Evolutionary conservation across 2,888 invertebrate species (phyloP).

Genomic region (Ypsolopha sequella): DNA sequence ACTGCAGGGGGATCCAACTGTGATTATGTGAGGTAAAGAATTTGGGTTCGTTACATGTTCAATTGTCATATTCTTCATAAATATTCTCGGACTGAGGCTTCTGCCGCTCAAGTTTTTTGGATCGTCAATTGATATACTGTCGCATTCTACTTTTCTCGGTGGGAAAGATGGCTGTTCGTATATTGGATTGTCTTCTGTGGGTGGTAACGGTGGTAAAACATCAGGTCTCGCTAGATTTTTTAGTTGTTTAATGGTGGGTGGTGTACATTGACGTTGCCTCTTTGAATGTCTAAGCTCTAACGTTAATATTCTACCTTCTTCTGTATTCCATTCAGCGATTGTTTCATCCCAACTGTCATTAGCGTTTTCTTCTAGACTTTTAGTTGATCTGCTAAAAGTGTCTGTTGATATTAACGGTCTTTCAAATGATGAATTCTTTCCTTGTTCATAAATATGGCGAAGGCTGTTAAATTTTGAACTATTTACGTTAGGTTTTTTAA

Average conservation of each 20-base stretch:
- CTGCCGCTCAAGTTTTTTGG: slow-evolving; percentile 79
- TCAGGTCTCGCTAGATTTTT: slow-evolving; percentile 73
- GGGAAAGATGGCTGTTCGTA: slow-evolving; percentile 73
- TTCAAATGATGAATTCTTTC: slow-evolving; percentile 52
- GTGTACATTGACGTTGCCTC: slow-evolving; percentile 75
- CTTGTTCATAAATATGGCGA: slow-evolving; percentile 80
- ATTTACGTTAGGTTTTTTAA: slow-evolving; percentile 65
- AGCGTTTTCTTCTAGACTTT: slow-evolving; percentile 31
- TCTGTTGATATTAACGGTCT: slow-evolving; percentile 41
- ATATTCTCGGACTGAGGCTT: slow-evolving; percentile 67
- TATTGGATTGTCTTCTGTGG: slow-evolving; percentile 61
- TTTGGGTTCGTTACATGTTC: slow-evolving; percentile 26
- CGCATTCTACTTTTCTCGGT: slow-evolving; percentile 59
- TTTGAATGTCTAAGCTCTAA: slow-evolving; percentile 81
- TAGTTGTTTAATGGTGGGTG: slow-evolving; percentile 55
- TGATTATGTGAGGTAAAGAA: slow-evolving; percentile 19
- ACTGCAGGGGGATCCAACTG: slow-evolving; percentile 39
- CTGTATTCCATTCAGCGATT: slow-evolving; percentile 43
- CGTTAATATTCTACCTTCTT: slow-evolving; percentile 76
- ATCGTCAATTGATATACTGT: slow-evolving; percentile 40
- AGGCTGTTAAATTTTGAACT: slow-evolving; percentile 74
- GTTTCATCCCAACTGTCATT: slow-evolving; percentile 42
- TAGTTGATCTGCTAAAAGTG: slow-evolving; percentile 32
- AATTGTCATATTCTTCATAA: slow-evolving; percentile 30
- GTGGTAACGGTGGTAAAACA: slow-evolving; percentile 75